Percentiles rank a stretch among this genome's conserved stretches.
phyloP scores from a whole-genome alignment of 2,888 invertebrate species.

The Luperina testacea region DNA sequence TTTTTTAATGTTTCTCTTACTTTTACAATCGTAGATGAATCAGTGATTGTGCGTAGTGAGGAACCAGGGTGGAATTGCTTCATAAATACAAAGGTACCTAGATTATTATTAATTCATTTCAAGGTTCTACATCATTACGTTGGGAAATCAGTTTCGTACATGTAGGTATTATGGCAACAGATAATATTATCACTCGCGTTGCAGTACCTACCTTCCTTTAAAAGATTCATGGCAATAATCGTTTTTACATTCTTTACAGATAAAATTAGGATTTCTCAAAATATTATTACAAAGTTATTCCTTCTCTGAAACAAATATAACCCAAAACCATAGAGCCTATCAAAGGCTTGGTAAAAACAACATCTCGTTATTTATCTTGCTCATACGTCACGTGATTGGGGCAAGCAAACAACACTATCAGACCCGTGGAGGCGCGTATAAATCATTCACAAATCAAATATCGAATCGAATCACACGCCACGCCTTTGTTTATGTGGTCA shows the following conservation, averaged over 20 bases:
- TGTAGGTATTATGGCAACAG: neutral
- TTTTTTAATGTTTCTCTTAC: neutral
- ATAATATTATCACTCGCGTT: neutral
- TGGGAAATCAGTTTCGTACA: neutral
- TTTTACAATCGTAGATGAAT: neutral
- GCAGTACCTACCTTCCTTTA: neutral
- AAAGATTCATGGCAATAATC: neutral
- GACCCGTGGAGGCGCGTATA: conserved; percentile 53
- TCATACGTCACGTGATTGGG: conserved; percentile 65
- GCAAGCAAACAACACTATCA: conserved; percentile 65
- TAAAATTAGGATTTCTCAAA: neutral
- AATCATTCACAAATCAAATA: conserved; percentile 65
- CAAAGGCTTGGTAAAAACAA: conserved; percentile 56
- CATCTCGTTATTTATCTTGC: conserved; percentile 56
- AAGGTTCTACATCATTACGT: neutral
- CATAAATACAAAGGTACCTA: neutral
- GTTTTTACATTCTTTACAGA: rapidly evolving
- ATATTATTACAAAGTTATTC: neutral
- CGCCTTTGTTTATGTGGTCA: conserved; percentile 49
- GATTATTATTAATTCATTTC: neutral
- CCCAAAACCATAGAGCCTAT: conserved; percentile 1
- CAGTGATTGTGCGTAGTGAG: too few species aligned
- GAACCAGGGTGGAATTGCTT: neutral
- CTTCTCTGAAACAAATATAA: neutral
- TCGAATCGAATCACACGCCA: conserved; percentile 49